Conservation (phyloP, 2,888 invertebrate genomes). For the Protonemura montana region DNA sequence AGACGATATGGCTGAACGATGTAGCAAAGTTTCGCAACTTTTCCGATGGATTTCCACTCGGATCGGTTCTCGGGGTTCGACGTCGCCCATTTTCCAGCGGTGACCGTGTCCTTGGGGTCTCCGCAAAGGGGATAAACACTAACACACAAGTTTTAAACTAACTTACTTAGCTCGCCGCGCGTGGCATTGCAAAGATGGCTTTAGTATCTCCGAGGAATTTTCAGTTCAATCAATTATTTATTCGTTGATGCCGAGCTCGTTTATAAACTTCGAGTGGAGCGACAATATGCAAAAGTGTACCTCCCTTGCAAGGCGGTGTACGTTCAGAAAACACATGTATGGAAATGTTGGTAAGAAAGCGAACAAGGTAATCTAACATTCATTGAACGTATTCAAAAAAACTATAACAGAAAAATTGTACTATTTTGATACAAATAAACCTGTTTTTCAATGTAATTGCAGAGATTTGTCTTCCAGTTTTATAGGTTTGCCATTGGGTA, state of each 20-base stretch:
- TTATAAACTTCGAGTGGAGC: background rate
- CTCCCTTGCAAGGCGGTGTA: background rate
- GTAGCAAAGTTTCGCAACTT: conserved; percentile 2
- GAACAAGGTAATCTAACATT: conserved; percentile 25
- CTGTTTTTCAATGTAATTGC: conserved; percentile 33
- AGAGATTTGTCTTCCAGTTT: conserved; percentile 35
- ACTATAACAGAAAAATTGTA: conserved; percentile 19
- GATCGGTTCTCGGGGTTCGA: background rate
- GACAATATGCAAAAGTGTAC: background rate
- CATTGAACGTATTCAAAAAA: conserved; percentile 14
- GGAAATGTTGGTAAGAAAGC: background rate
- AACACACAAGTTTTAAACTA: conserved; percentile 7
- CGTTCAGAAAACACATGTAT: background rate
- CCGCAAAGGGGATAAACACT: background rate
- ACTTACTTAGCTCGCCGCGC: conserved; percentile 14
- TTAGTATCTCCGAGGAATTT: background rate
- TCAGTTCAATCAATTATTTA: background rate
- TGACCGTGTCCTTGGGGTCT: background rate
- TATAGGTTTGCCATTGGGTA: conserved; percentile 31
- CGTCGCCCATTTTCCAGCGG: background rate
- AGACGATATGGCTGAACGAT: conserved; percentile 1
- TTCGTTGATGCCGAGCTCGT: background rate
- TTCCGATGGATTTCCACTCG: conserved; percentile 7
- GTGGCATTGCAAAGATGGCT: background rate
- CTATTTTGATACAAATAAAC: conserved; percentile 32